A percentile compares a stretch with the other conserved stretches of the same genome.
These are phyloP conservation scores for Ispidina lecontei DNA, from an alignment of 2,797 vertebrate genomes.

Conservation along the genomic window DNA sequence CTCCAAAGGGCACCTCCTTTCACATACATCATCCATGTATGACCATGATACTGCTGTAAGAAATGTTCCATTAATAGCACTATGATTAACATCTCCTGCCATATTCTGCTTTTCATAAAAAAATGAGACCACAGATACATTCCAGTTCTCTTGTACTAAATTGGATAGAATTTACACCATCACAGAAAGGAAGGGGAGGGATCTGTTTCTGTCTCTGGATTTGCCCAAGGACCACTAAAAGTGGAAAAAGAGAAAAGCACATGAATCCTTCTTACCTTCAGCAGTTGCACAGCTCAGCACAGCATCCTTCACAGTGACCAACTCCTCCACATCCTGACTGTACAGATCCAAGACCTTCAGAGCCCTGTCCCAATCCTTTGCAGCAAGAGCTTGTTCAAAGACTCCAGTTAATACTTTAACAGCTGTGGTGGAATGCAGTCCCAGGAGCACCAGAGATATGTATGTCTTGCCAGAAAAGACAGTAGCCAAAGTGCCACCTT, in stretches of 20 bases:
- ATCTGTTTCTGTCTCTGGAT: not conserved
- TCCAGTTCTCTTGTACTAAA: not conserved
- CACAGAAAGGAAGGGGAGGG: not conserved
- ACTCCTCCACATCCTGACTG: constrained; percentile 77
- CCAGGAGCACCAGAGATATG: constrained; percentile 84
- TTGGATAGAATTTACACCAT: not conserved
- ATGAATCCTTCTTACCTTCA: constrained; percentile 79
- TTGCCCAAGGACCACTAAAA: not conserved
- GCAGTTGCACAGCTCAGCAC: constrained; percentile 88
- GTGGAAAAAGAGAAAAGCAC: not conserved
- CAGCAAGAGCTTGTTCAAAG: constrained; percentile 86
- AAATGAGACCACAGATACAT: not conserved
- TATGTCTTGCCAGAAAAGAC: constrained; percentile 83
- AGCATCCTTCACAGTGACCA: constrained; percentile 83
- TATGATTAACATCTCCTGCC: not conserved
- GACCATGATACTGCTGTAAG: not conserved
- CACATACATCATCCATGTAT: not conserved
- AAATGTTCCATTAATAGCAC: not conserved
- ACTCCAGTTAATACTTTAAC: constrained; percentile 80
- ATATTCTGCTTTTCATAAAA: not conserved
- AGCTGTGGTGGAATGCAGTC: constrained; percentile 82
- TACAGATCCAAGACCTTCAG: constrained; percentile 87
- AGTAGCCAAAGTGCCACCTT: constrained; percentile 63
- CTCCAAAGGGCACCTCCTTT: not conserved
- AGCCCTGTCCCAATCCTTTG: constrained; percentile 83